Evolutionary conservation across 2,888 invertebrate species (phyloP).

Genomic region (Aromia moschata): DNA sequence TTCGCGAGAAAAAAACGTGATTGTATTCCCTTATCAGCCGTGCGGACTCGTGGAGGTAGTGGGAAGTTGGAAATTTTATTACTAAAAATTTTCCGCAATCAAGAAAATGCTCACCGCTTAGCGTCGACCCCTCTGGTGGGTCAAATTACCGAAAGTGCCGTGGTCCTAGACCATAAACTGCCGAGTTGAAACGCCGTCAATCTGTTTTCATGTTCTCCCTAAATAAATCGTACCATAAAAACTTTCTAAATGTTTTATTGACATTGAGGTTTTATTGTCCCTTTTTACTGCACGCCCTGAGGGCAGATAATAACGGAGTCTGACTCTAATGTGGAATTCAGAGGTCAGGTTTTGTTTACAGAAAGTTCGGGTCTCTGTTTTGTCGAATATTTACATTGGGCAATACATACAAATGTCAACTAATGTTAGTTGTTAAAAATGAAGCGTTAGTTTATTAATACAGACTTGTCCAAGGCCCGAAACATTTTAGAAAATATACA

Average conservation of each 20-base stretch:
- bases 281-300: conserved; percentile 15
- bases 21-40: neutral
- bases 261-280: conserved; percentile 16
- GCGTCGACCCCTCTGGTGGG: neutral
- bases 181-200: conserved; percentile 14
- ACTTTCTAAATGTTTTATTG: conserved; percentile 19
- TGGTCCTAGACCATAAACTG: conserved; percentile 11
- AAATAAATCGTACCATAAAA: conserved; percentile 16
- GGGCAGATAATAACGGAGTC: too few relatives aligned
- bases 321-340: too few relatives aligned
- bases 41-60: neutral
- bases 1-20: neutral
- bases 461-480: too few relatives aligned
- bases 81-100: conserved; percentile 10
- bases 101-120: conserved; percentile 10
- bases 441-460: too few relatives aligned
- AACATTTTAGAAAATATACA: too few relatives aligned
- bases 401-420: too few relatives aligned
- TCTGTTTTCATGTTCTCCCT: conserved; percentile 19
- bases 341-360: too few relatives aligned
- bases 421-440: too few relatives aligned
- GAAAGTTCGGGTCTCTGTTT: too few relatives aligned
- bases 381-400: too few relatives aligned
- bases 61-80: conserved; percentile 11
- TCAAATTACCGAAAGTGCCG: conserved; percentile 15